Evolutionary conservation across 2,888 invertebrate genomes (phyloP).

Genomic region (Drosophila setosimentum): DNA sequence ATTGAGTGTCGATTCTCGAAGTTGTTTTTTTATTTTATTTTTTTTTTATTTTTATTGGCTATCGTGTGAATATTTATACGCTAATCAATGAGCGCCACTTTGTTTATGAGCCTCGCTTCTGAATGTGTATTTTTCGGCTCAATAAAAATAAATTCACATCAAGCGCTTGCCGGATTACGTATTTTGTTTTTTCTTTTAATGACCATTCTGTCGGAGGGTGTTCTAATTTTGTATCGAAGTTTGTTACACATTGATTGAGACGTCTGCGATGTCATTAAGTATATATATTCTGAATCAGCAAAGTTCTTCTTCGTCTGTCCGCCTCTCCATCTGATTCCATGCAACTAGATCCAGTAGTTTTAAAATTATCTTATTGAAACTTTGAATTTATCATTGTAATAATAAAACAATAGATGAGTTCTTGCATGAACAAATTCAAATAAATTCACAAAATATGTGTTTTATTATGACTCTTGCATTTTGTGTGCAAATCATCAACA

Average conservation of each 20-base stretch:
- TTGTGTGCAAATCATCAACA: neutral
- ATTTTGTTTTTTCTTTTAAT: neutral
- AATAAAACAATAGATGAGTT: too few relatives aligned
- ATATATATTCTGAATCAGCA: neutral
- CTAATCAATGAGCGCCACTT: constrained; percentile 58
- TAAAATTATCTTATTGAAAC: too few relatives aligned
- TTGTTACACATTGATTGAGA: neutral
- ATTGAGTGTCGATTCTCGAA: constrained; percentile 31
- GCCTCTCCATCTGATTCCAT: neutral
- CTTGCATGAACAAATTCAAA: too few relatives aligned
- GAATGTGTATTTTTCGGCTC: constrained; percentile 31
- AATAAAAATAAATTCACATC: constrained; percentile 49
- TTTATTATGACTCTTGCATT: too few relatives aligned
- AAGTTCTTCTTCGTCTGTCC: rapidly evolving
- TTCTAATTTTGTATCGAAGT: neutral
- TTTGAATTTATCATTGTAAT: too few relatives aligned
- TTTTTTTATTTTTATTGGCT: constrained; percentile 7
- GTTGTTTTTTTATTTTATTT: neutral
- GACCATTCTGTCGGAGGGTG: neutral
- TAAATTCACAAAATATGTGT: too few relatives aligned
- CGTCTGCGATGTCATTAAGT: neutral
- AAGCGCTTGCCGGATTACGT: constrained; percentile 36
- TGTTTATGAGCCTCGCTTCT: constrained; percentile 53
- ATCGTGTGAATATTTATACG: constrained; percentile 70
- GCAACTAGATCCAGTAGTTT: neutral